Evolutionary conservation across 2,797 vertebrate genomes (phyloP).

Genomic region (Pangasius mekongensis): DNA sequence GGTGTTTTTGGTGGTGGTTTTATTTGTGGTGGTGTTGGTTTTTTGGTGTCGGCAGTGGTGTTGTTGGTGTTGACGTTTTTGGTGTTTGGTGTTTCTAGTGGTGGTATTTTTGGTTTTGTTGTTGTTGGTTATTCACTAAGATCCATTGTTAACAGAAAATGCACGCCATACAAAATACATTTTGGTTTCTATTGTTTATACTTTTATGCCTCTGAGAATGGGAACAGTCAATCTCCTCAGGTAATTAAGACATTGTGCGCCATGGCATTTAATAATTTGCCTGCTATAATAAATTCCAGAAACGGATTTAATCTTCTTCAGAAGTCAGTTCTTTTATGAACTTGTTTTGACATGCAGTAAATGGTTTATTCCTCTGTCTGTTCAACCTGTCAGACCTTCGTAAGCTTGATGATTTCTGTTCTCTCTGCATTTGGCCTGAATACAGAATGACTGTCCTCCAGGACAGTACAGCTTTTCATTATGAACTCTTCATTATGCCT

Average conservation of each 20-base stretch:
- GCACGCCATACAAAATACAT: background rate
- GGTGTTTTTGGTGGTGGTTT: background rate
- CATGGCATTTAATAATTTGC: conserved; percentile 21
- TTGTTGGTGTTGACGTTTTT: background rate
- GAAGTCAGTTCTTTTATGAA: background rate
- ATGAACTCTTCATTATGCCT: conserved; percentile 6
- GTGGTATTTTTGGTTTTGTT: background rate
- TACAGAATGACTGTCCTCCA: conserved; percentile 17
- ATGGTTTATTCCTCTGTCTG: conserved; percentile 23
- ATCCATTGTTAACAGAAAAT: background rate
- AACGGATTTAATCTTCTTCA: background rate
- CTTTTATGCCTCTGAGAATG: background rate
- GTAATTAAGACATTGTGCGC: background rate
- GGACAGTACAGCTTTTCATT: conserved; percentile 5
- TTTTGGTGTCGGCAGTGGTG: background rate
- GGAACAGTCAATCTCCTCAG: background rate
- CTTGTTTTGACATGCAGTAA: conserved; percentile 4
- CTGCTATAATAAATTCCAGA: background rate
- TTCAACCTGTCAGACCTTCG: conserved; percentile 1
- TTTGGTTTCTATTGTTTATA: background rate
- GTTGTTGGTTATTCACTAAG: background rate
- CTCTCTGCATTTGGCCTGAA: background rate
- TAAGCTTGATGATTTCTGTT: conserved; percentile 12
- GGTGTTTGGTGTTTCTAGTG: background rate
- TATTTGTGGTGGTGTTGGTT: background rate